Conservation (phyloP, 2,888 invertebrate species). For the Mactromeris polynyma region DNA sequence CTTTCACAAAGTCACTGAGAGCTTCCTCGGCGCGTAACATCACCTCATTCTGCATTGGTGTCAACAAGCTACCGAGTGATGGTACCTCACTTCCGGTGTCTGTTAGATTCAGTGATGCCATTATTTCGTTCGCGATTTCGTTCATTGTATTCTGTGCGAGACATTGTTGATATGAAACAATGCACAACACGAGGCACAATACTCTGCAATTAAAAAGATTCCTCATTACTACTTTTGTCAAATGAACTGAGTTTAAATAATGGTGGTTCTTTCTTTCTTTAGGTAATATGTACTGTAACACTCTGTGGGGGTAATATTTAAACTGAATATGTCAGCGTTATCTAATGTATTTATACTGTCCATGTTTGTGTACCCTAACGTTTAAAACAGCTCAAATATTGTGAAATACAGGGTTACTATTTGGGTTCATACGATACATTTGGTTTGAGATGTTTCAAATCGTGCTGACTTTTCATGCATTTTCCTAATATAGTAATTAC, state of each 20-base stretch:
- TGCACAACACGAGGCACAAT: not conserved
- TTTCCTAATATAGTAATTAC: not conserved
- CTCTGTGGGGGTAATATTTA: too few species aligned
- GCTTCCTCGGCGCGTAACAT: not conserved
- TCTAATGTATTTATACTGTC: too few species aligned
- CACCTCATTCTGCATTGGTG: not conserved
- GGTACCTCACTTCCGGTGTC: not conserved
- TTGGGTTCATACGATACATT: too few species aligned
- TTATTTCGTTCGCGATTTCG: not conserved
- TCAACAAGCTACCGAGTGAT: not conserved
- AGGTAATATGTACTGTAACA: too few species aligned
- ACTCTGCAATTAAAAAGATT: not conserved
- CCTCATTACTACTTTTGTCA: not conserved
- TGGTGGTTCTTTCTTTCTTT: too few species aligned
- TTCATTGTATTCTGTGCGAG: not conserved
- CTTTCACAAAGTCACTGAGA: not conserved
- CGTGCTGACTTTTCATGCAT: too few species aligned
- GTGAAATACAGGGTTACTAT: too few species aligned
- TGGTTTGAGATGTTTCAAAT: too few species aligned
- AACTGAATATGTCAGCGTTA: too few species aligned
- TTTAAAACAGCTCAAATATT: too few species aligned
- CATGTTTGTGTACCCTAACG: too few species aligned
- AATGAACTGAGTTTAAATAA: too few species aligned
- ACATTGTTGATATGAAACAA: not conserved
- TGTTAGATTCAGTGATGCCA: not conserved